phyloP scores from a whole-genome alignment of 2,888 invertebrate species.

The Metallyticus violacea region DNA sequence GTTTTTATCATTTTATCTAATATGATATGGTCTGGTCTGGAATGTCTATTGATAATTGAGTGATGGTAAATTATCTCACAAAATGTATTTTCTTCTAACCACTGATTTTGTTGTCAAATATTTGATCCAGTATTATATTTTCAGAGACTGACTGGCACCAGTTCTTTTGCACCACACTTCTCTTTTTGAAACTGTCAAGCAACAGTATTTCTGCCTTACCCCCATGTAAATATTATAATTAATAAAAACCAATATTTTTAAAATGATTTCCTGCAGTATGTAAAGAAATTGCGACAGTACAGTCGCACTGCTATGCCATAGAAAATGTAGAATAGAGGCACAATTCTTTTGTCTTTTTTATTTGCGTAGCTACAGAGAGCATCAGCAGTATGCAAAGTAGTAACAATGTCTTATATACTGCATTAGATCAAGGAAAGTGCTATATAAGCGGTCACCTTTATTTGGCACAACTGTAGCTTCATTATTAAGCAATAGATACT shows the following conservation, averaged over 20 bases:
- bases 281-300: background rate
- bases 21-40: constrained; percentile 19
- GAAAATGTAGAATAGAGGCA: background rate
- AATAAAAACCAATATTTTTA: background rate
- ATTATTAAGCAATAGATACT: background rate
- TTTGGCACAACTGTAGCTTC: background rate
- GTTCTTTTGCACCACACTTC: background rate
- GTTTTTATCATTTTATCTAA: background rate
- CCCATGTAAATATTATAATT: background rate
- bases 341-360: background rate
- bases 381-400: background rate
- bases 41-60: background rate
- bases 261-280: background rate
- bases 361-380: background rate
- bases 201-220: background rate
- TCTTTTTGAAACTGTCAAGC: background rate
- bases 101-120: no score
- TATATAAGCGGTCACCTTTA: background rate
- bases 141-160: background rate
- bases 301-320: background rate
- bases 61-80: background rate
- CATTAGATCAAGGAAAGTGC: background rate
- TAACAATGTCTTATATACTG: background rate
- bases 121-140: no score
- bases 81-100: background rate